These are phyloP conservation scores for Parotia lawesii DNA, from an alignment of 2,113 vertebrate species.

Conservation along the genomic window DNA sequence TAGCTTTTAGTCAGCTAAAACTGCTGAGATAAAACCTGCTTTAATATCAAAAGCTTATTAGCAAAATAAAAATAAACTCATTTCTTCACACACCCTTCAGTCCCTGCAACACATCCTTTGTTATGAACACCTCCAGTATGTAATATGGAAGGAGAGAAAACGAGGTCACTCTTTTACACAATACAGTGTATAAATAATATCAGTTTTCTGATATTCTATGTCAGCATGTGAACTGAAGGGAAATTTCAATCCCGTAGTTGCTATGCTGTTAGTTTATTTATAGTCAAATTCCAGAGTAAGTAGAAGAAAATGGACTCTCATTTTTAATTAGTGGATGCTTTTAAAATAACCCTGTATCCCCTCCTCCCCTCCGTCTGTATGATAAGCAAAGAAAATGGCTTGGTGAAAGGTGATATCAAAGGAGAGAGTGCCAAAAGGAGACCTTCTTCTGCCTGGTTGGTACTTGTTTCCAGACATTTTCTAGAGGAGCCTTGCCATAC, in stretches of 20 bases:
- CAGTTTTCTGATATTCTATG: neutral
- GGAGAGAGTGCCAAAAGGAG: neutral
- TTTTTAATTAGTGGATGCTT: neutral
- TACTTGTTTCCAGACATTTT: neutral
- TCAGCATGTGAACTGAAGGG: neutral
- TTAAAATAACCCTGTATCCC: neutral
- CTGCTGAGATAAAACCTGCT: neutral
- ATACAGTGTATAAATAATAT: neutral
- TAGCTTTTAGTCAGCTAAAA: neutral
- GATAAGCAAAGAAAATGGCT: neutral
- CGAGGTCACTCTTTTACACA: neutral
- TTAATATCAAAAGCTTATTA: neutral
- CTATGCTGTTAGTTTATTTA: neutral
- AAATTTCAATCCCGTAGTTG: neutral
- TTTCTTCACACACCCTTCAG: neutral
- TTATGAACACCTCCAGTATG: neutral
- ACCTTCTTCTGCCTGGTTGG: neutral
- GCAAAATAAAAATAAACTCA: neutral
- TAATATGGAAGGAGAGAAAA: neutral
- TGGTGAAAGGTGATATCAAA: neutral
- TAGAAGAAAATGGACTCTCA: neutral
- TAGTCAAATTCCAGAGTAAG: neutral
- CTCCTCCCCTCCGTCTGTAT: neutral
- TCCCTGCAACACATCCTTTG: neutral
- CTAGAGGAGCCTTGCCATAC: neutral